Evolutionary conservation across 2,113 vertebrate genomes (phyloP), one percentile per base, ranked within the genome.

Genomic region (Chauna torquata): DNA sequence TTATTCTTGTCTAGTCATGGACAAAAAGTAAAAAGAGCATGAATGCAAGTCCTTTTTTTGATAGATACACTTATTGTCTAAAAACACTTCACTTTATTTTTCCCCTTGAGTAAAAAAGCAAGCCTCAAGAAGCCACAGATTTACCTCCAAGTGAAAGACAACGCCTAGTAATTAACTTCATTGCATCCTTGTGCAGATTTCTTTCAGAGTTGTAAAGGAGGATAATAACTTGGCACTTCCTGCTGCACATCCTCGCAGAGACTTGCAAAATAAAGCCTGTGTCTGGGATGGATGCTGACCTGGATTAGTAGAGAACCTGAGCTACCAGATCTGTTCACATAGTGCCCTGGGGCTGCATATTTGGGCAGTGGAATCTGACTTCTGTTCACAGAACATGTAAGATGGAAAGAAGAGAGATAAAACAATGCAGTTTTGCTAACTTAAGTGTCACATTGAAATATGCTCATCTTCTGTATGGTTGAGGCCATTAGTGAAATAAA

Each of bases 221-320:
- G 50, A 69, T 82, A 88, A 58, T 76, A 91, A 92, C 77, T 75
- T 3, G 2, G 30, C 69, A 69, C 76, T 96, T 96, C 81, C 88
- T 95, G 82, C 83, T 84, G 44, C 69, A 82, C 2, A 44, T 71
- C 14, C 1, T 90, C 61, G 58, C 81, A 94, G 36, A 34, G 80
- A 91, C 70, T 89, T 94, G 68, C 66, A 87, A 66, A 69, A 85
- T 94, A 81, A 90, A 92, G 52, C 47, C 69, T 92, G 36, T 84
- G 72, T 90, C 83, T 92, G 77, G 61, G 65, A 86, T 0, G 4
- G 61, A 69, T 92, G 74, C 44, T 96, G 81, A 89, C 54, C 44
- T 64, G 52, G 80, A 89, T 96, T 94, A 96, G 54, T 85, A 42
- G 55, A 93, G 77, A 97, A 93, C 83, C 58, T 89, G 65, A 94